Conservation (phyloP, 1,140 invertebrate genomes). For the Cydia pomonella region DNA sequence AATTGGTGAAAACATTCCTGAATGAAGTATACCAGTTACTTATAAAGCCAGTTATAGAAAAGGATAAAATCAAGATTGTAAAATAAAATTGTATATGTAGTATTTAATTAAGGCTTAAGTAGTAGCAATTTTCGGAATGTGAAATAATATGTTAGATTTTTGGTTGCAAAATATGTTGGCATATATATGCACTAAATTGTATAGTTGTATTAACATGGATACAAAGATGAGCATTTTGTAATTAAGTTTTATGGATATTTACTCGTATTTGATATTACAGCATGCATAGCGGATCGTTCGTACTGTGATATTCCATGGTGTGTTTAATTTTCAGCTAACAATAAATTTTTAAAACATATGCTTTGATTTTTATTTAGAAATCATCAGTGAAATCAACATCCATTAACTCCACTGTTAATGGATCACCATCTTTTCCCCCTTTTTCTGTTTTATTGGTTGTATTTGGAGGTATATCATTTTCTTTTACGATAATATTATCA, state of each 20-base stretch:
- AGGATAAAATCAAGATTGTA: not conserved
- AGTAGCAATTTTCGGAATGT: not conserved
- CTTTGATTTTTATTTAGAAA: constrained; percentile 46
- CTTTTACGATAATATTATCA: constrained; percentile 32
- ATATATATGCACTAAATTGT: not conserved
- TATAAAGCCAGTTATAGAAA: constrained; percentile 5
- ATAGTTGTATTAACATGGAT: constrained; percentile 39
- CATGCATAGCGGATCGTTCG: constrained; percentile 42
- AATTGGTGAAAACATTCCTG: not conserved
- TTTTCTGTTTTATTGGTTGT: constrained; percentile 30
- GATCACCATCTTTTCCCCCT: constrained; percentile 30
- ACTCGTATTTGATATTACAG: constrained; percentile 33
- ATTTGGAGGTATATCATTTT: constrained; percentile 30
- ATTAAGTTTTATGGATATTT: constrained; percentile 40
- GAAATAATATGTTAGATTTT: not conserved
- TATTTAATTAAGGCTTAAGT: constrained; percentile 5
- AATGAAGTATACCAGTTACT: not conserved
- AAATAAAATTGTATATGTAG: not conserved
- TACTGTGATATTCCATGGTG: constrained; percentile 65
- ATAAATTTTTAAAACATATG: constrained; percentile 15
- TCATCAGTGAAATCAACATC: constrained; percentile 70
- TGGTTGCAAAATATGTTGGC: not conserved
- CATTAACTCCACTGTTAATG: constrained; percentile 53
- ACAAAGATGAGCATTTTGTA: constrained; percentile 70
- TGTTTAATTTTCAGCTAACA: constrained; percentile 38